Base-by-base conservation (phyloP, 2,888 invertebrate species). In the Drosophila multiciliata region DNA sequence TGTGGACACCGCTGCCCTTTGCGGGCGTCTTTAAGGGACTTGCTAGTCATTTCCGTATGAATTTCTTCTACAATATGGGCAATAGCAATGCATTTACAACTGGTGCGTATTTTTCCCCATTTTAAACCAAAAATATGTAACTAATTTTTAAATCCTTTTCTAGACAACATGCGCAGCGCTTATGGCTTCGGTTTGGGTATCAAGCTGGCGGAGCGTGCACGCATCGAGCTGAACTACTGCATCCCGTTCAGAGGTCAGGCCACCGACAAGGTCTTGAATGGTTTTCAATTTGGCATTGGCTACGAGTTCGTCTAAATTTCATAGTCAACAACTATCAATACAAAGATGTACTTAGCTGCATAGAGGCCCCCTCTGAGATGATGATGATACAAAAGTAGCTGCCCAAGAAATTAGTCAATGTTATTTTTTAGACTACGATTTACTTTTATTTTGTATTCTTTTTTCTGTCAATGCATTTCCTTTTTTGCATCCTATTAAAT, bases 181-280 rank as follows among this genome's bases (percentile, higher is more conserved):
- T 95, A 95, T 85, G 99, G 99, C 38, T 93, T 96, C 63, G 99
- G 99, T 20, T 92, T 99, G 61, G 97, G 97, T 17, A 94, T 99
- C 90, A 95, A 97, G 75, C 94, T 99, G 66, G 98, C 96, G 80
- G 95, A 97, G 79, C 94, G 96, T 75, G 98, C 98, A n/a, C 95
- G 99, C 66, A 94, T 99, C 63, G 99, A 99, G 94, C 95, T 99
- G 62, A 99, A 99, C 94, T 98, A 99, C 94, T 97, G 97, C 92
- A 93, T 97, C 90, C 99, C 99, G 49, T 87, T 97, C 63, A 93
- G 94, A 54, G 95, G 95, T 75, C 94, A 95, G 78, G 93, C 94
- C 70, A 95, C 94, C 17, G 98, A 98, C 93, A 94, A 93, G 82
- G 83, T 94, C 63, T 94, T 95, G 60, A 95, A 95, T 74, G 97